Evolutionary conservation across 2,888 invertebrate genomes (phyloP), one percentile per base, ranked within the genome.

Genomic region (Leptogaster cylindrica): DNA sequence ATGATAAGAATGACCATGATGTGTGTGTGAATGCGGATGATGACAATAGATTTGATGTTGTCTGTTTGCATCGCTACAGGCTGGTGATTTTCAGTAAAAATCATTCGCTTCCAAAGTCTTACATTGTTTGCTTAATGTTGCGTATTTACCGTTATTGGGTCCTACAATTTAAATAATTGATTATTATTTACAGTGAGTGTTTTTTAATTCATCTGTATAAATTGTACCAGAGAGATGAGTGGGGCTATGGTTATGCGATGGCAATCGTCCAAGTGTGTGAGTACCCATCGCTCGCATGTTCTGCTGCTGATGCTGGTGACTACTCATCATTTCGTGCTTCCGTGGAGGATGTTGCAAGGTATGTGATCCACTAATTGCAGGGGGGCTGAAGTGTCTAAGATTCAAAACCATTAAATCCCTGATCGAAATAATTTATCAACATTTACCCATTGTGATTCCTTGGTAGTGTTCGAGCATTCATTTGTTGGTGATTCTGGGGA

Each of bases 71-170:
- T 81, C 81, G 78, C 81, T 80, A 77, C 79, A 81, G 79, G 78
- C 82, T 80, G 79, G 84, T 84, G 88, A 88, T 84, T 90, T 91
- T 93, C 92, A 94, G 92, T 94, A 95, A 86, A 93, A 94, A 85
- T 94, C 93, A 80, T 89, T 92, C 78, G 93, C 91, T 85, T 94
- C 94, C 74, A 94, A 86, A 77, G 94, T 94, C 86, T 94, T 94
- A 89, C 94, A 95, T 86, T 94, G 93, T 85, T 93, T 93, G 89
- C 92, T 93, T 85, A 94, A 86, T 84, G 93, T 94, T 83, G 93
- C 93, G 89, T 93, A 94, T 89, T 94, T 93, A 83, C 89, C 89
- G 84, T 89, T 89, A 85, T 91, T 88, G 77, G 88, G 87, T 80
- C 88, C 88, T 80, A 74, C n/a, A n/a, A n/a, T n/a, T n/a, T n/a